Conservation (phyloP, 2,888 invertebrate species). For the Mimumesa dahlbomi region DNA sequence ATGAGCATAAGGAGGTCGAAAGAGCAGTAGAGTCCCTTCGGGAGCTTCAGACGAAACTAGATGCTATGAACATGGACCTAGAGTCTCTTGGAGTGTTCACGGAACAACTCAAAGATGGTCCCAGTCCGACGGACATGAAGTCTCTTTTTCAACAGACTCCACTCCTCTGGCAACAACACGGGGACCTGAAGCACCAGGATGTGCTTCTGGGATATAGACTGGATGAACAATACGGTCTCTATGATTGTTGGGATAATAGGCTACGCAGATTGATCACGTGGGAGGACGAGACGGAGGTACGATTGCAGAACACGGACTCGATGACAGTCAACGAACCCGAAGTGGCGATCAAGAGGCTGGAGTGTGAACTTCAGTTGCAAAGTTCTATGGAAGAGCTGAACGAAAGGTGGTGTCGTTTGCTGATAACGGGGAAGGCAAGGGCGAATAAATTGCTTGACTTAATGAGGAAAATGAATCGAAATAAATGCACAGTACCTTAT, state of each 20-base stretch:
- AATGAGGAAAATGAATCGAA: constrained; percentile 88
- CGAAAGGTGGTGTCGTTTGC: constrained; percentile 86
- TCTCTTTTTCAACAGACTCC: constrained; percentile 89
- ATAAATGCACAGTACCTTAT: constrained; percentile 83
- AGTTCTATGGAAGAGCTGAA: constrained; percentile 83
- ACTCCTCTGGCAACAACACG: constrained; percentile 90
- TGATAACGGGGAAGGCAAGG: constrained; percentile 85
- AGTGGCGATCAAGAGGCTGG: constrained; percentile 86
- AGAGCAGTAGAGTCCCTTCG: constrained; percentile 84
- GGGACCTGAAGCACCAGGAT: constrained; percentile 90
- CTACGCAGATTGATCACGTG: constrained; percentile 86
- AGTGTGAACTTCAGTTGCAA: constrained; percentile 86
- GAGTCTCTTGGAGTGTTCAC: constrained; percentile 88
- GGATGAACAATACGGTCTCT: constrained; percentile 87
- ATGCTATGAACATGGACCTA: constrained; percentile 84
- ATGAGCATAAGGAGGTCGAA: too few relatives aligned
- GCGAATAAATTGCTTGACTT: constrained; percentile 88
- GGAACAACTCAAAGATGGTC: constrained; percentile 91
- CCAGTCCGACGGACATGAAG: constrained; percentile 92
- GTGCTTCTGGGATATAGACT: constrained; percentile 87
- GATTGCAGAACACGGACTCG: constrained; percentile 75
- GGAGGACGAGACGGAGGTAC: constrained; percentile 86
- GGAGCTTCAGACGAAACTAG: constrained; percentile 83
- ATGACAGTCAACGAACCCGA: constrained; percentile 85
- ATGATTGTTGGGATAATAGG: constrained; percentile 87